Evolutionary conservation across 2,113 vertebrate species (phyloP).

Genomic region (Pogonocichla stellata): DNA sequence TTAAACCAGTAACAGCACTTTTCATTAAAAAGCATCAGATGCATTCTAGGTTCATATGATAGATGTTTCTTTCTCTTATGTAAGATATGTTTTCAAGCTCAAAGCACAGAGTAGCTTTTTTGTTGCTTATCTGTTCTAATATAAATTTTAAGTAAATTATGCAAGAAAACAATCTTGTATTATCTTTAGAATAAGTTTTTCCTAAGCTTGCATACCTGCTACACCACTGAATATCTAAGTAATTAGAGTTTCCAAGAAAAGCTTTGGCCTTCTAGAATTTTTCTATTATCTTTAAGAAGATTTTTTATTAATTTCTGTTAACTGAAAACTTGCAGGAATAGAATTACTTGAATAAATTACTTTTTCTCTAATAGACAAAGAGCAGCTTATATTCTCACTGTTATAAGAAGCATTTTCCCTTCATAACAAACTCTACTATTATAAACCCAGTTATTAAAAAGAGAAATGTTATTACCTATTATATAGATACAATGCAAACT

Average conservation of each 20-base stretch:
- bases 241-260: neutral
- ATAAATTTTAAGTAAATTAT: neutral
- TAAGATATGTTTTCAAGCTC: neutral
- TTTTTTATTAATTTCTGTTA: neutral
- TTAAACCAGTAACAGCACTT: neutral
- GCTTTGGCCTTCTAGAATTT: neutral
- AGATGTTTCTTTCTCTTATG: neutral
- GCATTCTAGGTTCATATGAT: fast-evolving
- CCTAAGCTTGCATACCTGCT: neutral
- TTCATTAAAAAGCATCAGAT: neutral
- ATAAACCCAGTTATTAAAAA: neutral
- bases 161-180: neutral
- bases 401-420: neutral
- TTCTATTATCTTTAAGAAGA: neutral
- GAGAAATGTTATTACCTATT: neutral
- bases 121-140: neutral
- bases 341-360: neutral
- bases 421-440: neutral
- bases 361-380: neutral
- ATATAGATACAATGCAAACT: neutral
- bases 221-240: neutral
- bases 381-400: neutral
- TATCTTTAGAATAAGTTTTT: neutral
- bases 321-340: neutral
- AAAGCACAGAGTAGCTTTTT: neutral